Conservation (phyloP, 1,140 invertebrate species). For the Apis dorsata region DNA sequence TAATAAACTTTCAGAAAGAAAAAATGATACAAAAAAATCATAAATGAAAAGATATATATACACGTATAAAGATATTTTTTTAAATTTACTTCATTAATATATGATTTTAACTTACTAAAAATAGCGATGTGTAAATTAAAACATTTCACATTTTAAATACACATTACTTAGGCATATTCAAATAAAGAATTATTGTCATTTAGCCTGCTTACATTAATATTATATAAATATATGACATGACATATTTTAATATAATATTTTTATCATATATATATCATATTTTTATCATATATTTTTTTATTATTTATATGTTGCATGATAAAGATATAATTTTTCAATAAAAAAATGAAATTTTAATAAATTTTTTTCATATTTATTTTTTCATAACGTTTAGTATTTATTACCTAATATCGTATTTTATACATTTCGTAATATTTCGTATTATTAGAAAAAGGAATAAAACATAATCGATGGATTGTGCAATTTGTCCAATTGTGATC, state of each 20-base stretch:
- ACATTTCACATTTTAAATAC: not conserved
- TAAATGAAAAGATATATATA: no score
- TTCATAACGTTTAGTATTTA: not conserved
- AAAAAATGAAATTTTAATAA: not conserved
- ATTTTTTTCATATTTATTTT: not conserved
- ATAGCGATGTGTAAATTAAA: not conserved
- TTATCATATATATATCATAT: not conserved
- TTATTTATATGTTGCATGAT: not conserved
- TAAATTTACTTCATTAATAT: no score
- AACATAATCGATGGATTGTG: not conserved
- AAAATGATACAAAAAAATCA: no score
- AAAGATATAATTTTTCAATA: not conserved
- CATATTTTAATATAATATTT: not conserved
- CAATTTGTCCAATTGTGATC: not conserved
- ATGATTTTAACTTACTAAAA: no score
- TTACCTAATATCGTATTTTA: not conserved
- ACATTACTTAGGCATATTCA: not conserved
- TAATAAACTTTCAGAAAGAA: no score
- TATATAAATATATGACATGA: constrained; percentile 9
- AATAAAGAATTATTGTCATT: constrained; percentile 14
- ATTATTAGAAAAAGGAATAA: not conserved
- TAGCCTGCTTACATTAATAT: constrained; percentile 18
- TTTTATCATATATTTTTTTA: not conserved
- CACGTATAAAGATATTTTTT: no score
- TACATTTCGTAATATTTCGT: no score